These are phyloP conservation scores for Anisognathus igniventris DNA, from an alignment of 2,797 vertebrate species.

Conservation along the genomic window DNA sequence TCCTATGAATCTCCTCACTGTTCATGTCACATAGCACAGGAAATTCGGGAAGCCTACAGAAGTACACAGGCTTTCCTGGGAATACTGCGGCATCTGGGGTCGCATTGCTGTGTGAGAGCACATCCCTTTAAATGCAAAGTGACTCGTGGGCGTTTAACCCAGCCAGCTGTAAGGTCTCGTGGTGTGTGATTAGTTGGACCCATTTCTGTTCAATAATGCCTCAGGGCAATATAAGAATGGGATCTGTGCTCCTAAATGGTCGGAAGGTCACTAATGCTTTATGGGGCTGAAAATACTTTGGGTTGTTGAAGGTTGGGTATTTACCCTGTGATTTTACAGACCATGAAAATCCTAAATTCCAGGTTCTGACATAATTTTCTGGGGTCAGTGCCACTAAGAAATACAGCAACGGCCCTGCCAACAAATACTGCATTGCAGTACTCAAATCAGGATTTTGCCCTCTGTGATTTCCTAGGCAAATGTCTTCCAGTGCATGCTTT, in stretches of 20 bases:
- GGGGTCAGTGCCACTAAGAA: background rate
- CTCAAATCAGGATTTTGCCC: background rate
- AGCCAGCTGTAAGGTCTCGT: background rate
- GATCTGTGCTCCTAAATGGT: background rate
- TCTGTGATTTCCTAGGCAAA: background rate
- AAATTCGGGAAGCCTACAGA: background rate
- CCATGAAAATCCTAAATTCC: background rate
- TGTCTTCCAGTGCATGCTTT: background rate
- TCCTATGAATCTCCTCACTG: background rate
- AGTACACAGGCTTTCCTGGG: background rate
- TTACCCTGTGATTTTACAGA: background rate
- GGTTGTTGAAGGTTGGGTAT: background rate
- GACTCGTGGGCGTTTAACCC: background rate
- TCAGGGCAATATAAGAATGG: background rate
- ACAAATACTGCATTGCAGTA: background rate
- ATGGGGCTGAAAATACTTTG: background rate
- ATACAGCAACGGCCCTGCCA: background rate
- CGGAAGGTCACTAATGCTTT: background rate
- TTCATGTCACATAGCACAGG: background rate
- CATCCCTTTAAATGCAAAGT: background rate
- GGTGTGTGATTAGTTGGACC: background rate
- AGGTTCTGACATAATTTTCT: background rate
- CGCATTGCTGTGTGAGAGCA: background rate
- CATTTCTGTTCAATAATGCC: background rate
- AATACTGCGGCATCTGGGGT: background rate